A percentile compares a stretch with the other conserved stretches of the same genome.
Conservation (phyloP, 2,888 invertebrate genomes). For the Arctia plantaginis region DNA sequence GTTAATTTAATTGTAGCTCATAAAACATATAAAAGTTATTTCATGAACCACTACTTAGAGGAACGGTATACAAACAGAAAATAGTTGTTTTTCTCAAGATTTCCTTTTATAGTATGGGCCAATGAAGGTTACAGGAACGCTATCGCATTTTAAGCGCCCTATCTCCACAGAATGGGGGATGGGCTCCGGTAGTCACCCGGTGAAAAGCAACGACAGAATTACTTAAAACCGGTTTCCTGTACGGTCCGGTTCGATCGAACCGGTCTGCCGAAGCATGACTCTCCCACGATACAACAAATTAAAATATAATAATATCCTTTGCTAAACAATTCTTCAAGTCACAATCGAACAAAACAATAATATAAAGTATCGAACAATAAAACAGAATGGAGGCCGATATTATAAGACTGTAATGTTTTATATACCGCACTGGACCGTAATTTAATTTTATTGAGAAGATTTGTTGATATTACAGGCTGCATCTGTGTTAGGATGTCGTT, state of each 20-base stretch:
- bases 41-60: not conserved
- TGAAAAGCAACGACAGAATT: not conserved
- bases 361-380: slow-evolving; percentile 31
- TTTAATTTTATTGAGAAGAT: slow-evolving; percentile 52
- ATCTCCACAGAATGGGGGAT: not conserved
- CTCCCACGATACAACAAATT: not conserved
- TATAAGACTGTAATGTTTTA: slow-evolving; percentile 41
- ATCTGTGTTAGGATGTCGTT: slow-evolving; percentile 27
- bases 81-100: not conserved
- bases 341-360: slow-evolving; percentile 19
- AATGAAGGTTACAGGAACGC: too few species aligned
- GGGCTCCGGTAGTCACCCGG: not conserved
- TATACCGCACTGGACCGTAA: slow-evolving; percentile 39
- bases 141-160: too few species aligned
- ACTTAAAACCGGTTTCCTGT: not conserved
- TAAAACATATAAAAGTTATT: too few species aligned
- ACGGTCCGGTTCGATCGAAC: too few species aligned
- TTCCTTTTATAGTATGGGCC: too few species aligned
- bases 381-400: slow-evolving; percentile 35
- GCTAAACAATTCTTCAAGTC: too few species aligned
- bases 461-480: slow-evolving; percentile 38
- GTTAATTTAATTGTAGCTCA: too few species aligned
- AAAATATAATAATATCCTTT: too few species aligned
- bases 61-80: not conserved
- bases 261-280: not conserved